phyloP scores from a whole-genome alignment of 1,140 invertebrate species.

The Agrypnia vestita region DNA sequence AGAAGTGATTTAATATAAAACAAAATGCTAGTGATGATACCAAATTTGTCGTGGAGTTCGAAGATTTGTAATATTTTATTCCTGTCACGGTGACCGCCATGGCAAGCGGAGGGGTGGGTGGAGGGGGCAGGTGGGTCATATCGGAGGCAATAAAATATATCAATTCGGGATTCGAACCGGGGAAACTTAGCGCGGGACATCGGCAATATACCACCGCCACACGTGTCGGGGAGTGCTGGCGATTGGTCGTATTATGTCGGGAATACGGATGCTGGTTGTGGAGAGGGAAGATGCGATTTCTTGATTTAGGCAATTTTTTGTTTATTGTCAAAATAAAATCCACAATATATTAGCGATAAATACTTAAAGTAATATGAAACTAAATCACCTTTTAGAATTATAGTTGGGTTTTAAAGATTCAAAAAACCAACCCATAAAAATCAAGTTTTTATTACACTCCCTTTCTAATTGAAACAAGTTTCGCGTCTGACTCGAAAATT shows the following conservation, averaged over 20 bases:
- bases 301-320: too few relatives aligned
- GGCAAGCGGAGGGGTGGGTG: background rate
- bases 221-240: conserved; percentile 33
- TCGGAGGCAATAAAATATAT: conserved; percentile 60
- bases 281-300: too few relatives aligned
- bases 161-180: conserved; percentile 38
- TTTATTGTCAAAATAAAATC: too few relatives aligned
- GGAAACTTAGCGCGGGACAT: conserved; percentile 48
- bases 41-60: conserved; percentile 13
- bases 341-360: too few relatives aligned
- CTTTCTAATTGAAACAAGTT: too few relatives aligned
- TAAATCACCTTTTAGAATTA: too few relatives aligned
- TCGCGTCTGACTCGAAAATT: too few relatives aligned
- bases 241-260: conserved; percentile 8
- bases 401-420: too few relatives aligned
- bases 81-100: conserved; percentile 52
- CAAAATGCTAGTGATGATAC: background rate
- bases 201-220: conserved; percentile 52
- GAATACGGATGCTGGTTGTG: background rate
- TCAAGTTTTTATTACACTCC: too few relatives aligned
- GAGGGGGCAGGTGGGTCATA: conserved; percentile 52
- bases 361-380: too few relatives aligned
- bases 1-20: too few relatives aligned
- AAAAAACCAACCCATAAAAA: too few relatives aligned
- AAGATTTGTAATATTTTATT: conserved; percentile 57